A percentile compares a stretch with the other conserved stretches of the same genome.
phyloP scores from a whole-genome alignment of 1,140 invertebrate species.

The Sycophila sp. region DNA sequence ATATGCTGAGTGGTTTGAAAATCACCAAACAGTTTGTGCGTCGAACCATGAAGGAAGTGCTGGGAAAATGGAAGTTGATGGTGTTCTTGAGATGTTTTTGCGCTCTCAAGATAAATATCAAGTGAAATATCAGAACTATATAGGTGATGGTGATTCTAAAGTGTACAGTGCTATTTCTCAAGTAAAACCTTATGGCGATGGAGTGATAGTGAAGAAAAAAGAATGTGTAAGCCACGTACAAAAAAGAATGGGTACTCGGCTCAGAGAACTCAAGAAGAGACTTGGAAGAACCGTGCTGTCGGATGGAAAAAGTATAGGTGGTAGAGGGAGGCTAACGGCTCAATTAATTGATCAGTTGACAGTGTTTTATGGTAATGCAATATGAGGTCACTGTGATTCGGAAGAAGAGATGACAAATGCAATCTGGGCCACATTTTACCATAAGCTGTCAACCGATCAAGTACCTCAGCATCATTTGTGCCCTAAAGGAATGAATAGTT shows the following conservation, averaged over 20 bases:
- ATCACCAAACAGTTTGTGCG: neutral
- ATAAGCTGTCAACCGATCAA: conserved; percentile 22
- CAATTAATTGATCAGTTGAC: neutral
- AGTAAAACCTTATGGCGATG: conserved; percentile 1
- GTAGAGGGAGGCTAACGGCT: neutral
- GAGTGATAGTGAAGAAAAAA: conserved; percentile 5
- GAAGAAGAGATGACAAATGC: neutral
- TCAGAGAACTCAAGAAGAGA: neutral
- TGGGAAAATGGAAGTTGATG: neutral
- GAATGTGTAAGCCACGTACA: conserved; percentile 4
- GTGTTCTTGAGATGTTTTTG: neutral
- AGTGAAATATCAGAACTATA: conserved; percentile 15
- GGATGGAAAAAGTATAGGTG: neutral
- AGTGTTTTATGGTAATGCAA: neutral
- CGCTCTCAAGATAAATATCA: neutral
- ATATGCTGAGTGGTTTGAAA: conserved; percentile 4
- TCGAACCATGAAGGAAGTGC: neutral
- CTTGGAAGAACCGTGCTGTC: neutral
- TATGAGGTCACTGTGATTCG: neutral
- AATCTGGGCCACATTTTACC: neutral
- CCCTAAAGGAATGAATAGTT: conserved; percentile 26
- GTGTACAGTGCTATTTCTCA: neutral
- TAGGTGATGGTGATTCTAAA: conserved; percentile 22
- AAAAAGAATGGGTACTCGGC: conserved; percentile 41
- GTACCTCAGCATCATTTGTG: conserved; percentile 28